These are phyloP conservation scores for Gryllus bimaculatus DNA, from an alignment of 1,140 invertebrate genomes.

Conservation along the genomic window DNA sequence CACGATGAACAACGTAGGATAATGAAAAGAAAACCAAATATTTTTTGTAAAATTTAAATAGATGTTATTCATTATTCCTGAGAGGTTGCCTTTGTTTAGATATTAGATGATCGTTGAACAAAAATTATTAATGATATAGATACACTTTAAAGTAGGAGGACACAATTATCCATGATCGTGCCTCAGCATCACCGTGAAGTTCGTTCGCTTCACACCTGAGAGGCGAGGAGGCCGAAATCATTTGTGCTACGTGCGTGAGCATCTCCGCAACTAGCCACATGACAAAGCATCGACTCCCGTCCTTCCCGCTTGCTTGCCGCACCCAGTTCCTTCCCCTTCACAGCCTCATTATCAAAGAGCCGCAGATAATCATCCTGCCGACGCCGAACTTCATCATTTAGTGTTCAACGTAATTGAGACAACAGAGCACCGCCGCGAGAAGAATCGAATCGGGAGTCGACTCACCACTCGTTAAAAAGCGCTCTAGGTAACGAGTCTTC, in stretches of 20 bases:
- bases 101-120: no score
- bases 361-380: background rate
- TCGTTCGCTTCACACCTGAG: background rate
- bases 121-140: no score
- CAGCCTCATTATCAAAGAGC: background rate
- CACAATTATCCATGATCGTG: background rate
- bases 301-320: background rate
- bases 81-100: no score
- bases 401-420: background rate
- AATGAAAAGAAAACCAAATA: no score
- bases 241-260: background rate
- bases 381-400: background rate
- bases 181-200: background rate
- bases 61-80: no score
- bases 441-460: background rate
- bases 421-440: background rate
- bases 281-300: background rate
- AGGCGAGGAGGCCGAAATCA: background rate
- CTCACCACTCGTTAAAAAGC: background rate
- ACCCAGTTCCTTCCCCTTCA: background rate
- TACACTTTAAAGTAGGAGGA: no score
- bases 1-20: no score
- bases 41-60: no score
- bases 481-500: background rate
- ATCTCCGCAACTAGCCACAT: background rate